Conservation (phyloP, 2,888 invertebrate species). For the Metalampra italica region DNA sequence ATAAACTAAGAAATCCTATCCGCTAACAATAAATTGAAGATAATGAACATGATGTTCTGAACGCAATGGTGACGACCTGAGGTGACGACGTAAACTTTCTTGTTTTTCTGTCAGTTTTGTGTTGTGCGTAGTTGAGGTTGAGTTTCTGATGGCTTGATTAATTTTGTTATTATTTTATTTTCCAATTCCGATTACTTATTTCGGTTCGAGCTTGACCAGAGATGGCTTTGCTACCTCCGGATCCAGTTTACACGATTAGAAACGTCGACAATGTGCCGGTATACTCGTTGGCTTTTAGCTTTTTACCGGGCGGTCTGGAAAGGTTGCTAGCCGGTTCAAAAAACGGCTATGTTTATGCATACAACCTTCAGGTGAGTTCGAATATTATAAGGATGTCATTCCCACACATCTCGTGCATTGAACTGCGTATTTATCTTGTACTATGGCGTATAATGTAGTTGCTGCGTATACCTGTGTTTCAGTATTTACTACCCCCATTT, state of each 20-base stretch:
- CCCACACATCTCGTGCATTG: conserved; percentile 11
- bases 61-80: conserved; percentile 10
- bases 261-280: conserved; percentile 84
- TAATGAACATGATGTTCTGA: conserved; percentile 6
- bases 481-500: conserved; percentile 66
- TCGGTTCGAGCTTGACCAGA: conserved; percentile 71
- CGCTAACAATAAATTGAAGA: background rate
- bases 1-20: no score
- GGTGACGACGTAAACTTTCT: conserved; percentile 18
- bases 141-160: conserved; percentile 74
- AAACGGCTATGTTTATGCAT: conserved; percentile 86
- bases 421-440: background rate
- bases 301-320: conserved; percentile 77
- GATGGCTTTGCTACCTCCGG: conserved; percentile 87
- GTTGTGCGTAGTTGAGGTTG: conserved; percentile 76
- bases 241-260: conserved; percentile 86
- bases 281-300: conserved; percentile 85
- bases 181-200: conserved; percentile 60
- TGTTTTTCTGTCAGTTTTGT: conserved; percentile 76
- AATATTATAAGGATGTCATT: conserved; percentile 41
- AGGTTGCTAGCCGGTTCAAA: conserved; percentile 85
- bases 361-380: conserved; percentile 86
- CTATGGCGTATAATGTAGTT: conserved; percentile 14
- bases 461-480: conserved; percentile 30
- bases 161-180: conserved; percentile 69